Evolutionary conservation across 2,797 vertebrate genomes (phyloP).

Genomic region (Otolemur crassicaudatus): DNA sequence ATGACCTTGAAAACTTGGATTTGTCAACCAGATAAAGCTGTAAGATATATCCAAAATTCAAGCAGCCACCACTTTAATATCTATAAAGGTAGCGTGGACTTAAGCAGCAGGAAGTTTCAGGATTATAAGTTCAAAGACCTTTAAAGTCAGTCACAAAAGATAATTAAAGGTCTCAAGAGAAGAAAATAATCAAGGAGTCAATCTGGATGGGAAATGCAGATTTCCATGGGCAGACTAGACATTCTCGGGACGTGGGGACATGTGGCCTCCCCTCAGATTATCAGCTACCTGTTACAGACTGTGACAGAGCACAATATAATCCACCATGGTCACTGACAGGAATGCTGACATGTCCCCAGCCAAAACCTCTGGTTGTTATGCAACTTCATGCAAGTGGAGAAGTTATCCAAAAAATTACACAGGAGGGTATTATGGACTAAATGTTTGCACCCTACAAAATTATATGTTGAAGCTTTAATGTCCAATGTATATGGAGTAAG

Average conservation of each 20-base stretch:
- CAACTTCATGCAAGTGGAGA: not conserved
- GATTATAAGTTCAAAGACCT: conserved; percentile 10
- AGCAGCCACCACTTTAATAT: not conserved
- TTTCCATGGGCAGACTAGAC: not conserved
- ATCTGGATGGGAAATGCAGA: not conserved
- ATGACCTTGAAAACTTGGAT: not conserved
- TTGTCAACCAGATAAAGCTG: not conserved
- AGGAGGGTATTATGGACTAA: not conserved
- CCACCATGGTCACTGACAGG: not conserved
- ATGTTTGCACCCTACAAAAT: not conserved
- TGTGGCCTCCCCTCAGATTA: not conserved
- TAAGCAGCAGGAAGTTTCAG: not conserved
- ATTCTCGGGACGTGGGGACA: accelerated
- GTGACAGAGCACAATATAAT: not conserved
- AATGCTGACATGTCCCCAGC: not conserved
- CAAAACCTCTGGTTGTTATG: not conserved
- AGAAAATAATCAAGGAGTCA: not conserved
- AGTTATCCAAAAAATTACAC: not conserved
- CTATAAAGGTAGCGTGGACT: not conserved
- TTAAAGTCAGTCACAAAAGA: not conserved
- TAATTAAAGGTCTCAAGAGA: not conserved
- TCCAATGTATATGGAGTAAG: not conserved
- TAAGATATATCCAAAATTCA: not conserved
- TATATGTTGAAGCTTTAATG: not conserved
- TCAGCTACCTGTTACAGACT: not conserved